phyloP scores from a whole-genome alignment of 2,888 invertebrate genomes.

The Blomia tropicalis region DNA sequence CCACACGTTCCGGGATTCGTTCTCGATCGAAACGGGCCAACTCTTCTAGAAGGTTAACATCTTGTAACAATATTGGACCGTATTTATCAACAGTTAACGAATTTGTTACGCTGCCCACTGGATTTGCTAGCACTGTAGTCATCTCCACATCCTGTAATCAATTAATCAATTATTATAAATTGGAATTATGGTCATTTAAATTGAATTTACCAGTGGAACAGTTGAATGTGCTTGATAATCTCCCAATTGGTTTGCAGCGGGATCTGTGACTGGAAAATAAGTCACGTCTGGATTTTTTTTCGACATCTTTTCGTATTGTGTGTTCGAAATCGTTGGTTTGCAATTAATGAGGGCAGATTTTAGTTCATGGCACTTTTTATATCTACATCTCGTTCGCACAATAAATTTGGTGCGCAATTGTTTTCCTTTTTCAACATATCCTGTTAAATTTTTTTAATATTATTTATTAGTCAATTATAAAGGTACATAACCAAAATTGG shows the following conservation, averaged over 20 bases:
- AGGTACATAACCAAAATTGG: no score
- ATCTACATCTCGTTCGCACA: no score
- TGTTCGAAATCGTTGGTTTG: no score
- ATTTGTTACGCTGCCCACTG: constrained; percentile 58
- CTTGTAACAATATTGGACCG: constrained; percentile 73
- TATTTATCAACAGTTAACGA: constrained; percentile 66
- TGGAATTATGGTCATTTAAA: background rate
- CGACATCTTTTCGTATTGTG: no score
- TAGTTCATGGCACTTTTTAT: no score
- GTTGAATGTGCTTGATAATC: background rate
- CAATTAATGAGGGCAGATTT: no score
- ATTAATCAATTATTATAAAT: background rate
- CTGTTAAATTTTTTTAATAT: no score
- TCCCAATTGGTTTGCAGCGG: constrained; percentile 18
- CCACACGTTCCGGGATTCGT: constrained; percentile 85
- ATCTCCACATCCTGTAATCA: background rate
- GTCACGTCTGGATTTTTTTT: no score
- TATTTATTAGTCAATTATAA: no score
- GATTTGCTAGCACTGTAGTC: constrained; percentile 51
- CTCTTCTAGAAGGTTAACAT: constrained; percentile 47
- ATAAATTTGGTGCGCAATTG: no score
- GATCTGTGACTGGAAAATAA: constrained; percentile 15
- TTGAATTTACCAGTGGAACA: background rate
- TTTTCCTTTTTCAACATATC: no score
- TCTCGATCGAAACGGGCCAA: constrained; percentile 51